phyloP scores from a whole-genome alignment of 2,113 vertebrate genomes.

The Gobius niger region DNA sequence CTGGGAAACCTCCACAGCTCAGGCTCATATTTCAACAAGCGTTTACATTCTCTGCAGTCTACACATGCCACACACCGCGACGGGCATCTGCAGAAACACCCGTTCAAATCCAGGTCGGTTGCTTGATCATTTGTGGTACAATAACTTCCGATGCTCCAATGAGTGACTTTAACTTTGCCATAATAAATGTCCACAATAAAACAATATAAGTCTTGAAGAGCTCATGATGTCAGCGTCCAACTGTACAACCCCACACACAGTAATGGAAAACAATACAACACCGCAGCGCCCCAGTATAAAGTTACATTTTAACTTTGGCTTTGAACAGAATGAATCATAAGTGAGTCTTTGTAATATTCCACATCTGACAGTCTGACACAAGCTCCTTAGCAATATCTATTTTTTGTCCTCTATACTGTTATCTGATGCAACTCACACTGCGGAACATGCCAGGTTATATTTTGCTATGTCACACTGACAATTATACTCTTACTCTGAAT shows the following conservation, averaged over 20 bases:
- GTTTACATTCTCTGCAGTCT: constrained; percentile 60
- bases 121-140: neutral
- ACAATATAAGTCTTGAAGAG: neutral
- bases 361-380: neutral
- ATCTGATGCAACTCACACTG: too few species aligned
- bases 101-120: neutral
- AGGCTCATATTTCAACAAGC: constrained; percentile 53
- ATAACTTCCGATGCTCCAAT: neutral
- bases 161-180: too few species aligned
- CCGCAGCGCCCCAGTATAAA: neutral
- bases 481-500: too few species aligned
- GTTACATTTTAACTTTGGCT: neutral
- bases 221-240: neutral
- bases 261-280: neutral
- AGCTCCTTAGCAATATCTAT: too few species aligned
- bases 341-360: neutral
- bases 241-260: neutral
- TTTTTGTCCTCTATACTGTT: too few species aligned
- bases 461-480: too few species aligned
- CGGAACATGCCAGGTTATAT: too few species aligned
- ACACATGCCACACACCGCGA: constrained; percentile 51
- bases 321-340: neutral
- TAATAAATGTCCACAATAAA: neutral
- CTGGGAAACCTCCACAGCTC: constrained; percentile 23
- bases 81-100: neutral